A percentile compares a stretch with the other conserved stretches of the same genome.
phyloP scores from a whole-genome alignment of 2,797 vertebrate species.

The Platyrinchus mystaceus region DNA sequence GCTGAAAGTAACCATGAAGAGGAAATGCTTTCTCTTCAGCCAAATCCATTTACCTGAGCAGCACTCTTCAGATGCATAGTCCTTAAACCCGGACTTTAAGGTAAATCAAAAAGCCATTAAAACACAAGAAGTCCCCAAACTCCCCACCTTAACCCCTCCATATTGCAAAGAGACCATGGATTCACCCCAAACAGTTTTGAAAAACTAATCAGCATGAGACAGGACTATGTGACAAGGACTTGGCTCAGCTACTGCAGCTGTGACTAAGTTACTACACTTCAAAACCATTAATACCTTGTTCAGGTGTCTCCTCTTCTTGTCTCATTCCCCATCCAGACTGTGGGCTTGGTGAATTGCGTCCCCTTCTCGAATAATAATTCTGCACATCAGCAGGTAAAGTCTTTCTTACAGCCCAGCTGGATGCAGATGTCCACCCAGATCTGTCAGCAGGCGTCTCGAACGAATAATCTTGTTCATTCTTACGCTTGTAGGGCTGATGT shows the following conservation, averaged over 20 bases:
- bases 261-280: neutral
- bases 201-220: neutral
- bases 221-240: neutral
- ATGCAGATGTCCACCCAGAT: conserved; percentile 97
- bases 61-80: neutral
- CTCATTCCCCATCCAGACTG: conserved; percentile 84
- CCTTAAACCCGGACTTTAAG: neutral
- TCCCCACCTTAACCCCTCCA: neutral
- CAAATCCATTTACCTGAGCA: neutral
- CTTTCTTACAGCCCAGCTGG: conserved; percentile 95
- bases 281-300: conserved; percentile 73
- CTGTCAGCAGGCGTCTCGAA: conserved; percentile 86
- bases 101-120: neutral
- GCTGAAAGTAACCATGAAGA: neutral
- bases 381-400: conserved; percentile 97
- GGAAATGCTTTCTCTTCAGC: neutral
- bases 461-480: conserved; percentile 81
- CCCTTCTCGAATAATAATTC: conserved; percentile 95
- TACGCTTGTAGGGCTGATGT: conserved; percentile 83
- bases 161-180: neutral
- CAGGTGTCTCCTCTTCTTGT: conserved; percentile 84
- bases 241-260: neutral
- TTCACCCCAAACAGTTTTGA: neutral
- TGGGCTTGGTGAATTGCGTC: conserved; percentile 76
- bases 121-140: neutral